Conservation (phyloP, 2,113 vertebrate species). For the Osmerus eperlanus region DNA sequence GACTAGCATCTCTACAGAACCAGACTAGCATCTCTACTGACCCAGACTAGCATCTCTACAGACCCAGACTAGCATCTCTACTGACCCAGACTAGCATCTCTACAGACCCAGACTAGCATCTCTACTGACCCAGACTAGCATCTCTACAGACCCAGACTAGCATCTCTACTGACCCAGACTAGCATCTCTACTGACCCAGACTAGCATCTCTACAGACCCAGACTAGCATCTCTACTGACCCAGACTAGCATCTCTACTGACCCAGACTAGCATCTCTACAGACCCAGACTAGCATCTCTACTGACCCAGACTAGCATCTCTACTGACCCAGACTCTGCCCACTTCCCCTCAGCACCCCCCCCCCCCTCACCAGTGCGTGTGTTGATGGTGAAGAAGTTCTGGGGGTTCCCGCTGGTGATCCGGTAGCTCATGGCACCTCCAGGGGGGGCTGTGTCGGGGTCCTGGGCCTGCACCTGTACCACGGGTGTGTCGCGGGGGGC, state of each 20-base stretch:
- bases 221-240: neutral
- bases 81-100: too few species aligned
- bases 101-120: neutral
- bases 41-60: too few species aligned
- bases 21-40: neutral
- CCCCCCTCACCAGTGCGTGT: slow-evolving; percentile 81
- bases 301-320: too few species aligned
- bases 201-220: neutral
- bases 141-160: neutral
- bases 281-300: too few species aligned
- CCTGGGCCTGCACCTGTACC: slow-evolving; percentile 91
- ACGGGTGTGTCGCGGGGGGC: slow-evolving; percentile 90
- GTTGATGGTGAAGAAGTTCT: slow-evolving; percentile 95
- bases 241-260: neutral
- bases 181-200: neutral
- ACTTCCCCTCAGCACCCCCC: neutral
- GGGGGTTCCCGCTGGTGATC: slow-evolving; percentile 93
- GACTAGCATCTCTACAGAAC: neutral
- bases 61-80: too few species aligned
- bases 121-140: slow-evolving; percentile 1
- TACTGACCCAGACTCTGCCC: neutral
- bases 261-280: too few species aligned
- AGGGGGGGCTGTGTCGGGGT: slow-evolving; percentile 80
- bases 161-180: neutral
- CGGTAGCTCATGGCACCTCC: slow-evolving; percentile 76